Percentiles rank a stretch among this genome's conserved stretches.
These are phyloP conservation scores for Ispidina lecontei DNA, from an alignment of 2,797 vertebrate genomes.

Conservation along the genomic window DNA sequence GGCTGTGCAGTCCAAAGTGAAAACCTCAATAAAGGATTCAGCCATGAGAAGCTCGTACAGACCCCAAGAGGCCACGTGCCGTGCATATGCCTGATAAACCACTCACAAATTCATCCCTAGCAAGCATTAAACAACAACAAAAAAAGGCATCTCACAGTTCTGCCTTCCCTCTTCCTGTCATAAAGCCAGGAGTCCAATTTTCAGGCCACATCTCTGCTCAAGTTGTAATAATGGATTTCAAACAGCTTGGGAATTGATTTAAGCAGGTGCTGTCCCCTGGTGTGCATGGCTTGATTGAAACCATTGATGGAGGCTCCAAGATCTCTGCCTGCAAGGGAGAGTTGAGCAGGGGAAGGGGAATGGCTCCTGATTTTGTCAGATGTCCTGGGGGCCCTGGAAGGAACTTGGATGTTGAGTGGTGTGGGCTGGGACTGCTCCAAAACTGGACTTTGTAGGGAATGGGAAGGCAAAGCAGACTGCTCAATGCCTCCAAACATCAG, in stretches of 20 bases:
- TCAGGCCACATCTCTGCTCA: background rate
- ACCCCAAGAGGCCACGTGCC: background rate
- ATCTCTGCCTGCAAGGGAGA: background rate
- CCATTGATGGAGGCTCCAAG: background rate
- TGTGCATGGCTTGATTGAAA: background rate
- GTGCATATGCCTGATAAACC: constrained; percentile 12
- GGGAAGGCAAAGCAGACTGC: background rate
- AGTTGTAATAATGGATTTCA: background rate
- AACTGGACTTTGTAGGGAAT: background rate
- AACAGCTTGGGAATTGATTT: background rate
- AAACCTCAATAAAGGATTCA: constrained; percentile 41
- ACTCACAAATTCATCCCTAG: background rate
- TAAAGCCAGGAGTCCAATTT: background rate
- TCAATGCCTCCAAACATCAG: fast-evolving
- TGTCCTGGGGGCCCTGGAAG: background rate
- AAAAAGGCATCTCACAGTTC: background rate
- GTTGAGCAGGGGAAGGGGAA: background rate
- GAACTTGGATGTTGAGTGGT: background rate
- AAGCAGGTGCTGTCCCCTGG: background rate
- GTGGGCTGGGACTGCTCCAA: background rate
- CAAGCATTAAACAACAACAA: background rate
- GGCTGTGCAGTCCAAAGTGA: background rate
- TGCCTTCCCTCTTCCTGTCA: background rate
- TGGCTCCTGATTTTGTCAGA: fast-evolving
- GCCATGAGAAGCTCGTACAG: background rate